Percentiles rank a stretch among this genome's conserved stretches.
Conservation (phyloP, 2,797 vertebrate species). For the Megaceryle alcyon region DNA sequence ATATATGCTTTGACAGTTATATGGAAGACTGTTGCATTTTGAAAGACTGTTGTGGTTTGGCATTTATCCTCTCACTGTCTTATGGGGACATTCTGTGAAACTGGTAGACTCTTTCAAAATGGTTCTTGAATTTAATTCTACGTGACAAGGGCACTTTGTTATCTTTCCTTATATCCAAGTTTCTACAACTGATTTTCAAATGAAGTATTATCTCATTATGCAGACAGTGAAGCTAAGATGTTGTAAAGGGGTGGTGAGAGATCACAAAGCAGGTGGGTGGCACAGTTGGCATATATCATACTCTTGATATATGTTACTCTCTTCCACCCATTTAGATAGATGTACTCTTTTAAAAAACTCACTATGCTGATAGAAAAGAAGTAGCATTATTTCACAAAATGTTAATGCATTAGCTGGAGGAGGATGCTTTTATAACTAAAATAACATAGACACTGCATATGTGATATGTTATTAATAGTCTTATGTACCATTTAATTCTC, state of each 20-base stretch:
- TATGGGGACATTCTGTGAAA: neutral
- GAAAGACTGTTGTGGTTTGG: neutral
- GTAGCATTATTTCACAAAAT: constrained; percentile 21
- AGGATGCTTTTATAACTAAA: constrained; percentile 29
- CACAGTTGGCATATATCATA: neutral
- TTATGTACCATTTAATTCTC: constrained; percentile 3
- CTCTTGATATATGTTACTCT: neutral
- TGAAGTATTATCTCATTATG: neutral
- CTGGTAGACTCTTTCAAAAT: neutral
- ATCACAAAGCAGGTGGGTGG: neutral
- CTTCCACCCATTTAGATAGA: neutral
- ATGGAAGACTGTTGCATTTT: neutral
- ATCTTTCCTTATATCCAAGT: neutral
- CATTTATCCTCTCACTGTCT: neutral
- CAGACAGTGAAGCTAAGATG: neutral
- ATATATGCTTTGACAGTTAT: neutral
- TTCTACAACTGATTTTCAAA: neutral
- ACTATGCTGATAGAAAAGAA: neutral
- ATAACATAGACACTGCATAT: neutral
- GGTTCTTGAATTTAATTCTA: neutral
- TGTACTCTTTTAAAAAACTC: neutral
- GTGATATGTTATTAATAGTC: constrained; percentile 46
- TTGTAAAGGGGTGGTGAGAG: neutral
- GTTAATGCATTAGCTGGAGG: neutral
- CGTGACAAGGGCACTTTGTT: neutral